Base-by-base conservation (phyloP, 2,113 vertebrate species). In the Chamaetylas fuelleborni region DNA sequence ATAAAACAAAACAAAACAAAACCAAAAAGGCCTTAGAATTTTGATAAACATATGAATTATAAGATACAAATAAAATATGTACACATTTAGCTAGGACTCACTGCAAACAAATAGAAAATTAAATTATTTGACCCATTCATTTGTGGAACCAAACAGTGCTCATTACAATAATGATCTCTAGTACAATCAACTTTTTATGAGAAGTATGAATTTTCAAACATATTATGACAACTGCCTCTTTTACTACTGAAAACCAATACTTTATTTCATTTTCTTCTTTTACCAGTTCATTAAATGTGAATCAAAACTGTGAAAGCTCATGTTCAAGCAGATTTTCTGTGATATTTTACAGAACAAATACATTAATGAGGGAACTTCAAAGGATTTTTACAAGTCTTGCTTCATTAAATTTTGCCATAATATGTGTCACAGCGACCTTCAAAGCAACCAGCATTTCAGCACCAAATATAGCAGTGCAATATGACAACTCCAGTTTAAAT, bases 391-490 rank as follows among this genome's bases (percentile, higher is more conserved):
- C 38, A 91, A 95, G 81, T 34, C 51, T 76, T 66, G 61, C 83
- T 87, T 90, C 81, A 86, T 97, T 97, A 94, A 93, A 81, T 91
- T 90, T 91, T 91, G 11, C 36, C 8, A 29, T 86, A 77, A 71
- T 80, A 53, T 23, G 23, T 86, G 66, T 96, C 29, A 72, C 57
- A 58, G 66, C 8, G 19, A 83, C 70, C 91, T 96, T 89, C 88
- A 94, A 95, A 87, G 25, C n/a, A 86, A 66, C 14, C 3, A 38
- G 29, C 25, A 77, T 84, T 81, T 92, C 72, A 91, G 22, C 53
- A 70, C 60, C 62, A 95, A 74, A 50, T 89, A 58, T 42, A 56
- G 34, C 51, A 60, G 24, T 61, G 15, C 25, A 58, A 57, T 67
- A 54, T 79, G 73, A 90, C 47, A 95, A 58, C 48, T 78, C 45